Base-by-base conservation (phyloP, 2,888 invertebrate species). In the Aricia artaxerxes region DNA sequence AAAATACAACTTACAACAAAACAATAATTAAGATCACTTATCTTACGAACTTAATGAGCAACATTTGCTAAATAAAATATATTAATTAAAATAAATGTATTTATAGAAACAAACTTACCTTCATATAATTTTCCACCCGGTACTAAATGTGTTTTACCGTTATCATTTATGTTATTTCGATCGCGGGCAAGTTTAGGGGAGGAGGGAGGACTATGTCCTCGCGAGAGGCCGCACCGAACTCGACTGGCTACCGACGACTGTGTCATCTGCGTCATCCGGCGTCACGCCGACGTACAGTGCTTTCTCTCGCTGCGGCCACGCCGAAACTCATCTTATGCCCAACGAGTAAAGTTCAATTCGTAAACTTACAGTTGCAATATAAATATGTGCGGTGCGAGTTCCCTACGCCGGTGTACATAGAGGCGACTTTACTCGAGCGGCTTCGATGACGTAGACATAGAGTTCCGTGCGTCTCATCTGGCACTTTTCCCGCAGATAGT, bases 191-290 rank as follows among this genome's bases (percentile, higher is more conserved):
- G 82, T 84, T 82, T 77, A 83, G 82, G 82, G 80, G 81, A 64
- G 78, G 81, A 80, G 80, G 78, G 81, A 81, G 81, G 83, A 82
- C 82, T 84, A 81, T 83, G 89, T 89, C 87, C 87, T 90, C 83
- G 87, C 88, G 83, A 84, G 84, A 86, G 86, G 84, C 85, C 91
- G 91, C 86, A 83, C 90, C 85, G 86, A 87, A 87, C 87, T 87
- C 89, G 89, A 92, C 91, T 92, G 89, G 85, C 86, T 81, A 78
- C 79, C 82, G 83, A 80, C 81, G 82, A 80, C 81, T 72, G 78
- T 88, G 88, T 88, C 91, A 91, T 91, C 93, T 94, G 91, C 94
- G 94, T 94, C 94, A 93, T 91, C 88, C 90, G 86, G 86, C 86
- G 84, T 80, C 90, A 87, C 89, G 91, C 90, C 87, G 90, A 90